Evolutionary conservation across 2,888 invertebrate species (phyloP).

Genomic region (Esperia sulphurella): DNA sequence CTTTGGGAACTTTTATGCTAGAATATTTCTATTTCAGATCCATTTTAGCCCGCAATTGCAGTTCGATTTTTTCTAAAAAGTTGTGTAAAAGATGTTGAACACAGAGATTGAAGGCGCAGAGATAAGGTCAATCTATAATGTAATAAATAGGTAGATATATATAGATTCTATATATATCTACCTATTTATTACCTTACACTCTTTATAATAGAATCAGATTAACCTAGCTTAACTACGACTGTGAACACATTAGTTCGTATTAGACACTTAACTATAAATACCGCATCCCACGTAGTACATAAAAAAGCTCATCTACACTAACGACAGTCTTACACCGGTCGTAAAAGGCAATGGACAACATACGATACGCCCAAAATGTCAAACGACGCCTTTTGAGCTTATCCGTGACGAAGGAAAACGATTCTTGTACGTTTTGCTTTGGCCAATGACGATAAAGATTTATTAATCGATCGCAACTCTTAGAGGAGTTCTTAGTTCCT

Average conservation of each 20-base stretch:
- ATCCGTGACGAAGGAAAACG: too few species aligned
- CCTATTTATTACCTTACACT: slow-evolving; percentile 23
- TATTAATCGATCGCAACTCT: too few species aligned
- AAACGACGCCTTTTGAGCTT: not conserved
- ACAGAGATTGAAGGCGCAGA: too few species aligned
- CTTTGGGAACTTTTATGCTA: too few species aligned
- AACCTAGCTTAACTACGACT: slow-evolving; percentile 20
- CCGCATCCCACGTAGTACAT: not conserved
- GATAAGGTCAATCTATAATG: slow-evolving; percentile 14
- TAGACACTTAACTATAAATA: slow-evolving; percentile 5
- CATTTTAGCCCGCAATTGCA: too few species aligned
- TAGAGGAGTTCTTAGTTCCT: not conserved
- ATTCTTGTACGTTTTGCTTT: too few species aligned
- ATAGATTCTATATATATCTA: too few species aligned
- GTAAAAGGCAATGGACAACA: not conserved
- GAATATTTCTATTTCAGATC: too few species aligned
- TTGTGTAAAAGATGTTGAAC: too few species aligned
- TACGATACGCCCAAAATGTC: not conserved
- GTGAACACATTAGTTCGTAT: slow-evolving; percentile 9
- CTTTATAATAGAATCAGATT: slow-evolving; percentile 32
- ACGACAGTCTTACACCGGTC: not conserved
- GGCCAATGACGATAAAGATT: too few species aligned
- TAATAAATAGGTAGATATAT: slow-evolving; percentile 1
- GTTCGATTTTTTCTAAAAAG: too few species aligned
- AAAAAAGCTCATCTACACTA: not conserved